These are phyloP conservation scores for Pangasius djambal DNA, from an alignment of 2,797 vertebrate species.

Conservation along the genomic window DNA sequence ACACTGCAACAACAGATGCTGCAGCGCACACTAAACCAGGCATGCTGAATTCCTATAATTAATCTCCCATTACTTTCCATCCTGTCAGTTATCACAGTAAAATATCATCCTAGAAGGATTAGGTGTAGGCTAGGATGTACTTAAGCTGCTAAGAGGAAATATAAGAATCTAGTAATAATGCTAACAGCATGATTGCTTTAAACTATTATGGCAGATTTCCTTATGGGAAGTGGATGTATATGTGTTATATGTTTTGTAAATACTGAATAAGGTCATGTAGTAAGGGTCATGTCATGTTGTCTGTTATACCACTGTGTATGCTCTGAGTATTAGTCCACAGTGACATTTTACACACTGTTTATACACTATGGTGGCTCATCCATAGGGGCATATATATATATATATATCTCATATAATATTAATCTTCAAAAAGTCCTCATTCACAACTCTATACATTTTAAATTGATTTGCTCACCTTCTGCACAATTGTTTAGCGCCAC, in stretches of 20 bases:
- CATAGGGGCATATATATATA: not conserved
- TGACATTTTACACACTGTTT: not conserved
- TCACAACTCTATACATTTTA: not conserved
- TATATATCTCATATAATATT: not conserved
- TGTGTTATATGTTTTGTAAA: slow-evolving; percentile 5
- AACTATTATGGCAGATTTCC: not conserved
- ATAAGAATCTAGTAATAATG: slow-evolving; percentile 12
- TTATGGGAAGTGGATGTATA: slow-evolving; percentile 7
- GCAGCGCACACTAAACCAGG: slow-evolving; percentile 53
- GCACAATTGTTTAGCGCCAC: not conserved
- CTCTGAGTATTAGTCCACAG: not conserved
- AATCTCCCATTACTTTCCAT: slow-evolving; percentile 74
- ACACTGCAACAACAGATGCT: slow-evolving; percentile 63
- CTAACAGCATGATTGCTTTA: slow-evolving; percentile 28
- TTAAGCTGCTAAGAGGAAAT: slow-evolving; percentile 22
- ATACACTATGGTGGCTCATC: not conserved
- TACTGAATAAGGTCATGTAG: not conserved
- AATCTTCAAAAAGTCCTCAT: not conserved
- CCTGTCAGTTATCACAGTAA: slow-evolving; percentile 56
- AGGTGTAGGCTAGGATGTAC: slow-evolving; percentile 26
- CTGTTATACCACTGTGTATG: not conserved
- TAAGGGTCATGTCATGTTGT: not conserved
- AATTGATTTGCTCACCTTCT: not conserved
- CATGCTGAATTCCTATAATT: slow-evolving; percentile 71
- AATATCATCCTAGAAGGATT: slow-evolving; percentile 39